Percentiles rank a stretch among this genome's conserved stretches.
phyloP scores from a whole-genome alignment of 2,797 vertebrate genomes.

The Schizopygopsis malacanthus region DNA sequence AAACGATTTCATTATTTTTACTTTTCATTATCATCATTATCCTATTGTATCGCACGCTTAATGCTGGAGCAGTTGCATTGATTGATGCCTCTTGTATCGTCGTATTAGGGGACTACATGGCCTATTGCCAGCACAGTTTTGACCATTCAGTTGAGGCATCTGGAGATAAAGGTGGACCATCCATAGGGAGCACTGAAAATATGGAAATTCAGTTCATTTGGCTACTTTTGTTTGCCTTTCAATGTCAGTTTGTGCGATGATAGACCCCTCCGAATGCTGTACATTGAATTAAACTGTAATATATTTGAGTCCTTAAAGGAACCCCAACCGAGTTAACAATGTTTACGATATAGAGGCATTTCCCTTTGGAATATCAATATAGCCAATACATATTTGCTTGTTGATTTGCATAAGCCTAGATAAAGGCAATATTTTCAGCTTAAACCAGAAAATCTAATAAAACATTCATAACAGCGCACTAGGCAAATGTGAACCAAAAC shows the following conservation, averaged over 20 bases:
- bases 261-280: slow-evolving; percentile 83
- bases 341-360: neutral
- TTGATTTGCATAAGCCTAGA: slow-evolving; percentile 18
- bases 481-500: neutral
- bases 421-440: neutral
- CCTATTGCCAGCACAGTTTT: slow-evolving; percentile 84
- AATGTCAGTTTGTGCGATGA: slow-evolving; percentile 79
- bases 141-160: slow-evolving; percentile 83
- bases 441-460: neutral
- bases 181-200: slow-evolving; percentile 84
- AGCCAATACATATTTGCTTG: neutral
- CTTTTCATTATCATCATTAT: slow-evolving; percentile 60
- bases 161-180: slow-evolving; percentile 85
- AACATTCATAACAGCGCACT: neutral
- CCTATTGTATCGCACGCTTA: slow-evolving; percentile 71
- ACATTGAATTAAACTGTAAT: slow-evolving; percentile 85
- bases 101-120: slow-evolving; percentile 75
- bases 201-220: slow-evolving; percentile 87
- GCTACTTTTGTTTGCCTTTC: slow-evolving; percentile 83
- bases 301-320: slow-evolving; percentile 79
- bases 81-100: slow-evolving; percentile 79
- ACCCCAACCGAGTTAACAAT: slow-evolving; percentile 83
- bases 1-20: slow-evolving; percentile 61
- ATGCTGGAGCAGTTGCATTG: slow-evolving; percentile 85
- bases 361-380: neutral